Conservation (phyloP, 2,797 vertebrate genomes). For the Pangasius larnaudii region DNA sequence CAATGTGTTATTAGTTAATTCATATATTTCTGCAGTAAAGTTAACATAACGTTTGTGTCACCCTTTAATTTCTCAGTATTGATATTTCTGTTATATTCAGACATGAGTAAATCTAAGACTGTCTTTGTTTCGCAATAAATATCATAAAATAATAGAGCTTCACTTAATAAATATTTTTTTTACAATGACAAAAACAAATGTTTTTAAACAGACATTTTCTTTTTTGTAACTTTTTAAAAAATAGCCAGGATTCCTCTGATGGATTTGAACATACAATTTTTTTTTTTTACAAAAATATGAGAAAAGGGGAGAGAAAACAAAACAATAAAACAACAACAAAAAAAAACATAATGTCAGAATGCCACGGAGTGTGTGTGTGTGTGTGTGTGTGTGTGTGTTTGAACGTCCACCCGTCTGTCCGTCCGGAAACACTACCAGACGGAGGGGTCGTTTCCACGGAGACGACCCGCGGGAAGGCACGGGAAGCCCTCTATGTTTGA, state of each 20-base stretch:
- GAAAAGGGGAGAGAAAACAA: slow-evolving; percentile 53
- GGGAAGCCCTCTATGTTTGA: slow-evolving; percentile 63
- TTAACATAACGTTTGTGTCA: slow-evolving; percentile 97
- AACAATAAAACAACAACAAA: slow-evolving; percentile 65
- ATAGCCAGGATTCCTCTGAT: slow-evolving; percentile 93
- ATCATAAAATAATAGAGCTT: slow-evolving; percentile 99
- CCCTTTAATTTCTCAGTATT: slow-evolving; percentile 93
- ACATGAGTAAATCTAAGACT: slow-evolving; percentile 97
- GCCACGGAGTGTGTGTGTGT: slow-evolving; percentile 76
- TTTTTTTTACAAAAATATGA: slow-evolving; percentile 80
- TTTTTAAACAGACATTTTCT: slow-evolving; percentile 92
- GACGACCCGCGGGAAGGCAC: slow-evolving; percentile 47
- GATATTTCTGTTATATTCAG: slow-evolving; percentile 99
- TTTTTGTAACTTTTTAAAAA: slow-evolving; percentile 79
- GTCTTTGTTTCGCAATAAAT: slow-evolving; percentile 98
- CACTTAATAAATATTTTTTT: slow-evolving; percentile 99
- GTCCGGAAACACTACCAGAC: slow-evolving; percentile 70
- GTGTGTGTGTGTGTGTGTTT: slow-evolving; percentile 35
- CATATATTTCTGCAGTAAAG: slow-evolving; percentile 99
- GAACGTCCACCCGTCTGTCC: slow-evolving; percentile 20
- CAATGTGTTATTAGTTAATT: slow-evolving; percentile 89
- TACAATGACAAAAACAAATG: slow-evolving; percentile 83
- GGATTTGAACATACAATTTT: slow-evolving; percentile 91
- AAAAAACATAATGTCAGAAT: slow-evolving; percentile 60
- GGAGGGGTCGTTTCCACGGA: slow-evolving; percentile 42